Evolutionary conservation across 2,888 invertebrate species (phyloP).

Genomic region (Autographa pulchrina): DNA sequence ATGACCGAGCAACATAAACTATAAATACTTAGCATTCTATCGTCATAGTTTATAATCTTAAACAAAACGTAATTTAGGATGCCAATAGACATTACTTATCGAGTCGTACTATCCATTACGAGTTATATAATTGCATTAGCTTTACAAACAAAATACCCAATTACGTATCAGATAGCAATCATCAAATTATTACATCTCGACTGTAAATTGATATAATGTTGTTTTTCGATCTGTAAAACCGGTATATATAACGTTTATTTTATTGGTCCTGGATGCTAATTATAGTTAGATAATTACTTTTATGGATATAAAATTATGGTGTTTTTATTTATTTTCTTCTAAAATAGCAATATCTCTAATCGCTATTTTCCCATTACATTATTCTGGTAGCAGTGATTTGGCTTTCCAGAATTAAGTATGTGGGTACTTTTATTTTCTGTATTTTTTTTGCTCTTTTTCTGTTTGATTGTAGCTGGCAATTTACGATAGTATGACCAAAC

Average conservation of each 20-base stretch:
- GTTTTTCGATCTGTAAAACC: conserved; percentile 41
- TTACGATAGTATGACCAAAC: conserved; percentile 38
- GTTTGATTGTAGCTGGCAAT: conserved; percentile 43
- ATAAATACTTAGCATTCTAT: neutral
- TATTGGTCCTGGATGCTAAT: conserved; percentile 52
- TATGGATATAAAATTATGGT: conserved; percentile 23
- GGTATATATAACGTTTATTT: conserved; percentile 48
- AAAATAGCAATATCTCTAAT: neutral
- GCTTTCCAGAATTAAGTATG: neutral
- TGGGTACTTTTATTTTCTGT: neutral
- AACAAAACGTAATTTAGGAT: conserved; percentile 1
- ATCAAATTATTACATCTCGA: conserved; percentile 38
- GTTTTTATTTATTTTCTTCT: conserved; percentile 17
- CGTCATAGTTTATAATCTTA: neutral
- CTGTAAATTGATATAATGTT: conserved; percentile 46
- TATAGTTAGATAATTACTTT: conserved; percentile 40
- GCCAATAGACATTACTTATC: neutral
- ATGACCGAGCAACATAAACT: neutral
- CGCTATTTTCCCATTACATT: neutral
- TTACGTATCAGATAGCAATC: conserved; percentile 23
- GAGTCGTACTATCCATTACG: neutral
- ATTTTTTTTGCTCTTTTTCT: conserved; percentile 34
- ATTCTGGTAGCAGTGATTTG: neutral
- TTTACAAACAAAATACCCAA: conserved; percentile 23
- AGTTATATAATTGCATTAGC: conserved; percentile 9